phyloP scores from a whole-genome alignment of 1,140 invertebrate genomes.

The Diorhabda elongata region DNA sequence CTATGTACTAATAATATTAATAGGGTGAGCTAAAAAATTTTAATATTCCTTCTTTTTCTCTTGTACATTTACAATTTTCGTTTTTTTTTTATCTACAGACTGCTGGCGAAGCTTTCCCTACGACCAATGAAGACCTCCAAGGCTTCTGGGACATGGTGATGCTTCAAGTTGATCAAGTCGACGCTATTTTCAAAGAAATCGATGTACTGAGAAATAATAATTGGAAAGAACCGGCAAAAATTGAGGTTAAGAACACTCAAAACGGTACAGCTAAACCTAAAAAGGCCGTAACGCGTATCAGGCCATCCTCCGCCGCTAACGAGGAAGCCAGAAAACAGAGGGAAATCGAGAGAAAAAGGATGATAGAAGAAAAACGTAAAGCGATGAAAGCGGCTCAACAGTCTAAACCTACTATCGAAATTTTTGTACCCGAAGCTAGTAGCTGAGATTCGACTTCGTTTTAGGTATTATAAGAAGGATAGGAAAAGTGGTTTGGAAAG shows the following conservation, averaged over 20 bases:
- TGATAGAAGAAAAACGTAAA: slow-evolving; percentile 72
- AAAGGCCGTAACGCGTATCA: slow-evolving; percentile 42
- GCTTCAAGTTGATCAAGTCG: slow-evolving; percentile 80
- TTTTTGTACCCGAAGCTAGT: slow-evolving; percentile 55
- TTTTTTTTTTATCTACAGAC: slow-evolving; percentile 47
- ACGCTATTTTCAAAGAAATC: slow-evolving; percentile 75
- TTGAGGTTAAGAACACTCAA: slow-evolving; percentile 29
- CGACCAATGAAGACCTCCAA: slow-evolving; percentile 82
- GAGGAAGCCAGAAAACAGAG: slow-evolving; percentile 59
- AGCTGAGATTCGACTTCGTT: slow-evolving; percentile 37
- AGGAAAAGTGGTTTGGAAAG: neutral
- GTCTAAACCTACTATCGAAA: slow-evolving; percentile 52
- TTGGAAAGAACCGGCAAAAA: slow-evolving; percentile 54
- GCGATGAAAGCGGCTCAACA: slow-evolving; percentile 57
- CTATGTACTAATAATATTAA: slow-evolving; percentile 73
- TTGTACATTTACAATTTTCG: neutral
- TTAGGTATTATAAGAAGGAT: slow-evolving; percentile 10
- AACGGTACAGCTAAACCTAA: slow-evolving; percentile 43
- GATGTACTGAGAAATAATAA: slow-evolving; percentile 63
- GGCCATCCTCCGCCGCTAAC: slow-evolving; percentile 48
- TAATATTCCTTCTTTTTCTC: neutral
- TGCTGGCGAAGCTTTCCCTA: slow-evolving; percentile 77
- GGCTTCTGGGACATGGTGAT: slow-evolving; percentile 98
- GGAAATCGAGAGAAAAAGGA: slow-evolving; percentile 73
- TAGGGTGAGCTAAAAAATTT: slow-evolving; percentile 49